phyloP scores from a whole-genome alignment of 2,888 invertebrate species.

The Ephialtes manifestator region DNA sequence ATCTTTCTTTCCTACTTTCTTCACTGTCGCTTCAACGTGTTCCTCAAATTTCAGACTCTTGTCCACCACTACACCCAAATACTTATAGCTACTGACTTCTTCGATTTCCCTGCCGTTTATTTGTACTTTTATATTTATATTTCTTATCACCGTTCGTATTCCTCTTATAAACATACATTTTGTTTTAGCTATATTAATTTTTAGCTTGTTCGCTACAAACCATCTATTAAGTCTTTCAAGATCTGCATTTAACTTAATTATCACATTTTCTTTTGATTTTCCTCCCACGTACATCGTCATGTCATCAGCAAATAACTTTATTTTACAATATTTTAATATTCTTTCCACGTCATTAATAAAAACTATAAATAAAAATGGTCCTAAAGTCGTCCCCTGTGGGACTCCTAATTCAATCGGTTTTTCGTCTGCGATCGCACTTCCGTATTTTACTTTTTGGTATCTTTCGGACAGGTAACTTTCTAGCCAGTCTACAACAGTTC shows the following conservation, averaged over 20 bases:
- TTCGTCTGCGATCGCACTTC: neutral
- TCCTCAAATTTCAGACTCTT: conserved; percentile 49
- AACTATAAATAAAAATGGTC: no score
- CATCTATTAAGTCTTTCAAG: neutral
- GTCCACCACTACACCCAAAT: conserved; percentile 54
- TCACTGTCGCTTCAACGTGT: conserved; percentile 47
- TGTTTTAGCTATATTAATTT: conserved; percentile 28
- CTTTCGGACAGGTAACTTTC: conserved; percentile 10
- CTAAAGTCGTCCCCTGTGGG: no score
- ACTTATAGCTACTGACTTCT: conserved; percentile 53
- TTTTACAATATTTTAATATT: no score
- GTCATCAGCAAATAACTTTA: no score
- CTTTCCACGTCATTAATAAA: no score
- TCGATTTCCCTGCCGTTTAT: conserved; percentile 30
- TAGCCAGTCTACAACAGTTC: neutral
- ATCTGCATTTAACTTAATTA: neutral
- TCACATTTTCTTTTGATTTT: no score
- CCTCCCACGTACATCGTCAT: no score
- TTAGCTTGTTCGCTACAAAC: conserved; percentile 13
- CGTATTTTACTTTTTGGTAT: neutral
- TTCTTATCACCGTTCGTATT: conserved; percentile 2
- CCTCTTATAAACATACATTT: conserved; percentile 10
- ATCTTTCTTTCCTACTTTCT: conserved; percentile 63
- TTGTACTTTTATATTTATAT: neutral
- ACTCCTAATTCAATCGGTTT: neutral